These are phyloP conservation scores for Nothura maculosa DNA, from an alignment of 2,797 vertebrate genomes.

Conservation along the genomic window DNA sequence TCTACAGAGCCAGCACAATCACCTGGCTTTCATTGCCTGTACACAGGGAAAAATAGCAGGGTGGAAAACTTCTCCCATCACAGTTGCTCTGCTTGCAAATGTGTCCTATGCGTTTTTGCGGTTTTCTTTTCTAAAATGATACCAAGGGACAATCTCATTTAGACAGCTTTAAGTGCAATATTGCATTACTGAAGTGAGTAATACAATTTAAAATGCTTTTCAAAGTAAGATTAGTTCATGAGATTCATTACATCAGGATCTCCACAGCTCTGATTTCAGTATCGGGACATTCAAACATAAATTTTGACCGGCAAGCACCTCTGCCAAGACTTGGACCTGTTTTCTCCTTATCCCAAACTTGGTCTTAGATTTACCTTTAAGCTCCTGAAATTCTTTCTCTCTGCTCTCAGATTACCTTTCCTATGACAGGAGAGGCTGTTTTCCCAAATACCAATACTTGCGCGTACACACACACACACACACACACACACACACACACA, in stretches of 20 bases:
- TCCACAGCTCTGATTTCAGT: slow-evolving; percentile 1
- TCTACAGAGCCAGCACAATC: neutral
- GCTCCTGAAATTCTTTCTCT: neutral
- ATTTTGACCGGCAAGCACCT: neutral
- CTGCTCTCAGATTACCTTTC: neutral
- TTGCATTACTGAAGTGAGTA: neutral
- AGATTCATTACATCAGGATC: neutral
- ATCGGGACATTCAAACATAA: neutral
- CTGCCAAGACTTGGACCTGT: neutral
- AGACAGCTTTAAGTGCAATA: neutral
- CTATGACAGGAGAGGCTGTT: neutral
- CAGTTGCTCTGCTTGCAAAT: neutral
- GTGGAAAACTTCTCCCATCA: neutral
- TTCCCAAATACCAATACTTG: neutral
- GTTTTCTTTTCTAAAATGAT: neutral
- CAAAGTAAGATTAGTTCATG: neutral
- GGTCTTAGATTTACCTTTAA: neutral
- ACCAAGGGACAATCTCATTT: neutral
- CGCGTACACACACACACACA: neutral
- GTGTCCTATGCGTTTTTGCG: neutral
- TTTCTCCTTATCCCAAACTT: neutral
- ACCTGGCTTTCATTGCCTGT: neutral
- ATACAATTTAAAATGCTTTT: neutral
- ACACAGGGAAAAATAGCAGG: neutral
- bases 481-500: neutral